Conservation (phyloP, 2,888 invertebrate genomes). For the Drepanosiphum platanoidis region DNA sequence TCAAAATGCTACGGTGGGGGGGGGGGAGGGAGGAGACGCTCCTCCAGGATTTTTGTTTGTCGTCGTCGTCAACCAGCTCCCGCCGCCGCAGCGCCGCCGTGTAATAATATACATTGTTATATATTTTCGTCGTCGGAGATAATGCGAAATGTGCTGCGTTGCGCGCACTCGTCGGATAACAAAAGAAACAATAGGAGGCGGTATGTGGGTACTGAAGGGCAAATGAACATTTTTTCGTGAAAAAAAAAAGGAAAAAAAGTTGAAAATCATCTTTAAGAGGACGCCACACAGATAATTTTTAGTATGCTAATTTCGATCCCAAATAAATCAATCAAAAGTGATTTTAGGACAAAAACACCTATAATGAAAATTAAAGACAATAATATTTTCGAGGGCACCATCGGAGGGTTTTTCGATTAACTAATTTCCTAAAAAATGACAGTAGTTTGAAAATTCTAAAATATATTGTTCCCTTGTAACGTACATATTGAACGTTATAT, state of each 20-base stretch:
- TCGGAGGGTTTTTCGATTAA: too few relatives aligned
- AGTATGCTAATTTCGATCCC: too few relatives aligned
- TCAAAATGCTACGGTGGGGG: background rate
- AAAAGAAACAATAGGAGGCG: slow-evolving; percentile 43
- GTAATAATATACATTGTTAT: background rate
- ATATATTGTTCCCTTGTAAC: too few relatives aligned
- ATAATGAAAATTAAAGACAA: too few relatives aligned
- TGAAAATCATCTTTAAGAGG: slow-evolving; percentile 56
- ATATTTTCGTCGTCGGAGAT: slow-evolving; percentile 13
- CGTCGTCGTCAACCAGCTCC: too few relatives aligned
- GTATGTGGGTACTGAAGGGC: background rate
- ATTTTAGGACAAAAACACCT: too few relatives aligned
- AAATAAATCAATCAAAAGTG: too few relatives aligned
- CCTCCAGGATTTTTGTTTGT: background rate
- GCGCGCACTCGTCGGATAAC: slow-evolving; percentile 1
- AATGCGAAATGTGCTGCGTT: background rate
- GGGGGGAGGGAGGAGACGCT: background rate
- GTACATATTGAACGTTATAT: too few relatives aligned
- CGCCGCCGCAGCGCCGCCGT: background rate
- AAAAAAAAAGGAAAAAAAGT: slow-evolving; percentile 33
- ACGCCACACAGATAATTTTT: too few relatives aligned
- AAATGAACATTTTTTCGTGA: slow-evolving; percentile 29
- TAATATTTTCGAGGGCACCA: too few relatives aligned
- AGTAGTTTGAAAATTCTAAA: too few relatives aligned
- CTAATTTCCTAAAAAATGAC: too few relatives aligned